Conservation (phyloP, 2,797 vertebrate species). For the Diglossa cyanea region DNA sequence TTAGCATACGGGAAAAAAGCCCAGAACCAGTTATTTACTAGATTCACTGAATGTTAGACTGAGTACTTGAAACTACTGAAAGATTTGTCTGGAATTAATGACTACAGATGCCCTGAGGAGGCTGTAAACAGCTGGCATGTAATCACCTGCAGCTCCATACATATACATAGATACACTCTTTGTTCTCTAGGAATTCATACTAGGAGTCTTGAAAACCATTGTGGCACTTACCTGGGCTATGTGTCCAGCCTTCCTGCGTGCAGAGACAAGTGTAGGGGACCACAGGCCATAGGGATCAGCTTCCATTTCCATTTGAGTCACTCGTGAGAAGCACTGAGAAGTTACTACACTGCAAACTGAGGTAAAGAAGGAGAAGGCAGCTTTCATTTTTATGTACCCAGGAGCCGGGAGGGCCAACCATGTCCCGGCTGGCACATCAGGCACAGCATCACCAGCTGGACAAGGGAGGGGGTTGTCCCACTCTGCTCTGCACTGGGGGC, state of each 20-base stretch:
- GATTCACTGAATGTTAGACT: background rate
- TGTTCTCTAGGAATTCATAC: background rate
- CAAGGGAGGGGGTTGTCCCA: background rate
- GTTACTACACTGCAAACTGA: background rate
- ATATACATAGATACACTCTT: accelerated
- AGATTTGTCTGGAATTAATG: background rate
- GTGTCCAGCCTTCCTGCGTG: background rate
- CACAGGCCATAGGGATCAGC: background rate
- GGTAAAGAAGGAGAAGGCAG: background rate
- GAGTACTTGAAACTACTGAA: background rate
- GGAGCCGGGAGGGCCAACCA: background rate
- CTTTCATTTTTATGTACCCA: background rate
- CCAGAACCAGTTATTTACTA: background rate
- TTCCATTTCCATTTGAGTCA: background rate
- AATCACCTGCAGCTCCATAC: background rate
- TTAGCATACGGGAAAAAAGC: background rate
- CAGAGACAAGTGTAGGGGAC: background rate
- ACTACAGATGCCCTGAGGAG: background rate
- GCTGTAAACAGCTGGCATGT: background rate
- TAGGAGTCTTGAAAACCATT: background rate
- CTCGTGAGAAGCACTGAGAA: background rate
- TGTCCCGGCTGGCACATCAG: background rate
- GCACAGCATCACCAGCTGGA: accelerated
- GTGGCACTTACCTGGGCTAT: background rate
- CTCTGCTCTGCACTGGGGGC: background rate